phyloP scores from a whole-genome alignment of 2,888 invertebrate genomes.

The Minunthozetes semirufus region DNA sequence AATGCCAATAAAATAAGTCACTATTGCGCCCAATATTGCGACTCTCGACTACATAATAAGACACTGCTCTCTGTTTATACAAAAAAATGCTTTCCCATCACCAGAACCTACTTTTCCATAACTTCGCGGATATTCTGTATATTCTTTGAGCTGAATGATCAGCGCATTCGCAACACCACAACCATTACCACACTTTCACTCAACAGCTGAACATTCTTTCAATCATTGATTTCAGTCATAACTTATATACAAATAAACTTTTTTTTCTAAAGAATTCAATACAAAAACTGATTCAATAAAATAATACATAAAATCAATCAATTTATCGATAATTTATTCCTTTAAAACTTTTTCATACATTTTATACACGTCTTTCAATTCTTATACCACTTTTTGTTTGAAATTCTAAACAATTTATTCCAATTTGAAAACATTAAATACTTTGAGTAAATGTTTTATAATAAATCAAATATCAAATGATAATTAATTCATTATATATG shows the following conservation, averaged over 20 bases:
- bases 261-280: background rate
- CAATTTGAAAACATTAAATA: too few relatives aligned
- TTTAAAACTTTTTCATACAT: too few relatives aligned
- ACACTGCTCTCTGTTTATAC: background rate
- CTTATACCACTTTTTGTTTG: too few relatives aligned
- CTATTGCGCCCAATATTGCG: slow-evolving; percentile 8
- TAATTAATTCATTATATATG: too few relatives aligned
- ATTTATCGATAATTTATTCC: too few relatives aligned
- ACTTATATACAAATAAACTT: background rate
- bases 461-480: too few relatives aligned
- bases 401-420: too few relatives aligned
- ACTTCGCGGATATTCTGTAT: slow-evolving; percentile 19
- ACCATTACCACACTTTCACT: background rate
- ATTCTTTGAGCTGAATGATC: background rate
- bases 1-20: slow-evolving; percentile 8
- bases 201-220: slow-evolving; percentile 7
- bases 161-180: slow-evolving; percentile 5
- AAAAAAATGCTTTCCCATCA: background rate
- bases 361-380: too few relatives aligned
- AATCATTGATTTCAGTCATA: background rate
- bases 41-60: background rate
- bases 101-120: background rate
- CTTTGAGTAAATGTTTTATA: too few relatives aligned
- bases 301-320: too few relatives aligned
- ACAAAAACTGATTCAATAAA: too few relatives aligned